Evolutionary conservation across 2,113 vertebrate genomes (phyloP).

Genomic region (Nettapus auritus): DNA sequence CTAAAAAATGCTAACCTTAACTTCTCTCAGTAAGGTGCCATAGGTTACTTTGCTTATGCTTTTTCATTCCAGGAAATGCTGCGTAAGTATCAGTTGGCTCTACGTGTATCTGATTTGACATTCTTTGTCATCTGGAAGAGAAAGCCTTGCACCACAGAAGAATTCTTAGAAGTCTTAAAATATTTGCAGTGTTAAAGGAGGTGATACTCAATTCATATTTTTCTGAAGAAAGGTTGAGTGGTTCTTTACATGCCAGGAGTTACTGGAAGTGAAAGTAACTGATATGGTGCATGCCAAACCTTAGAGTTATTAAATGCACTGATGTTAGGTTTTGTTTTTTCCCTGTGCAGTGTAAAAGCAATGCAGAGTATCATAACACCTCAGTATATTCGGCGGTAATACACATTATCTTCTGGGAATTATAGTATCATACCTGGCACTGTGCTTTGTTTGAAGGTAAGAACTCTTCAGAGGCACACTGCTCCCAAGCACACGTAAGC

Average conservation of each 20-base stretch:
- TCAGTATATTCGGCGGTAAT: not conserved
- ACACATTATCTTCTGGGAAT: not conserved
- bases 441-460: not conserved
- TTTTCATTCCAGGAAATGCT: not conserved
- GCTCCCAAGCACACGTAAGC: not conserved
- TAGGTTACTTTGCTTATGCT: not conserved
- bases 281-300: not conserved
- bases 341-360: not conserved
- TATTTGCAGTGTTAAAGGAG: not conserved
- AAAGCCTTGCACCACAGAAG: not conserved
- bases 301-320: not conserved
- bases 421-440: not conserved
- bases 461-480: not conserved
- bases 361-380: not conserved
- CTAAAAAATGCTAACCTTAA: not conserved
- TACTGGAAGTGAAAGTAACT: constrained; percentile 1
- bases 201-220: not conserved
- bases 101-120: not conserved
- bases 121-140: not conserved
- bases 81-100: fast-evolving
- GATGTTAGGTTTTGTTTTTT: not conserved
- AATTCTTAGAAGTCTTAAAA: not conserved
- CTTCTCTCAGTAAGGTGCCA: not conserved
- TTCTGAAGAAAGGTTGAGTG: not conserved
- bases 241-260: not conserved